phyloP scores from a whole-genome alignment of 2,888 invertebrate species.

The Colletes collaris region DNA sequence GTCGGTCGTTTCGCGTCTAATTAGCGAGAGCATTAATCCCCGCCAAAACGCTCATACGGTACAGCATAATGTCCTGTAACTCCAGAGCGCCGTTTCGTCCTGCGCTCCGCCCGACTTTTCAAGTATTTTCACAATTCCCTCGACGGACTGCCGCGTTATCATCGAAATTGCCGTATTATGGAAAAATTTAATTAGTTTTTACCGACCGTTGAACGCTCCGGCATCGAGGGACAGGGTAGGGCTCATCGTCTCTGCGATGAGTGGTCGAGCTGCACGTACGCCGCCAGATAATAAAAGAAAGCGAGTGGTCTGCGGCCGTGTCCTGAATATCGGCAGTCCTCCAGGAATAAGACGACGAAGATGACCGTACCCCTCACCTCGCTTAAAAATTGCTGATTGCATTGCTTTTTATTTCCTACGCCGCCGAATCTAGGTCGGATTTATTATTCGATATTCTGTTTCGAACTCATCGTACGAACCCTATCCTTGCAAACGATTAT shows the following conservation, averaged over 20 bases:
- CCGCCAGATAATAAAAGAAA: constrained; percentile 69
- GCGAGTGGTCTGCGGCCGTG: constrained; percentile 53
- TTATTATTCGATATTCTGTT: constrained; percentile 10
- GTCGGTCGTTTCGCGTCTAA: constrained; percentile 68
- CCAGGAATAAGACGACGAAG: constrained; percentile 40
- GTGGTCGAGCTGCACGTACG: constrained; percentile 46
- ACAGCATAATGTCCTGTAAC: constrained; percentile 23
- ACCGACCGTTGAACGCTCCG: constrained; percentile 27
- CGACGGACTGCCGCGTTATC: constrained; percentile 60
- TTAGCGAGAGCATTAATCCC: constrained; percentile 64
- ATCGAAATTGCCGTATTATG: constrained; percentile 72
- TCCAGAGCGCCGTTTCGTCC: constrained; percentile 8
- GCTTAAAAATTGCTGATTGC: constrained; percentile 25
- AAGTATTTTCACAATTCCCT: constrained; percentile 22
- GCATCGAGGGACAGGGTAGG: constrained; percentile 17
- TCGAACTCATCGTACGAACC: too few relatives aligned
- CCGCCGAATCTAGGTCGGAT: neutral
- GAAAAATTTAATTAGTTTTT: constrained; percentile 77
- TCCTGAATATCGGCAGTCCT: constrained; percentile 72
- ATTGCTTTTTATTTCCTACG: constrained; percentile 15
- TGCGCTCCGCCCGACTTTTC: constrained; percentile 6
- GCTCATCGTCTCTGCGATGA: constrained; percentile 48
- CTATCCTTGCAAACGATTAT: too few relatives aligned
- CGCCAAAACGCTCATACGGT: constrained; percentile 56
- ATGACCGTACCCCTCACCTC: constrained; percentile 38